Evolutionary conservation across 2,888 invertebrate genomes (phyloP), one percentile per base, ranked within the genome.

Genomic region (Plagiodera versicolora): DNA sequence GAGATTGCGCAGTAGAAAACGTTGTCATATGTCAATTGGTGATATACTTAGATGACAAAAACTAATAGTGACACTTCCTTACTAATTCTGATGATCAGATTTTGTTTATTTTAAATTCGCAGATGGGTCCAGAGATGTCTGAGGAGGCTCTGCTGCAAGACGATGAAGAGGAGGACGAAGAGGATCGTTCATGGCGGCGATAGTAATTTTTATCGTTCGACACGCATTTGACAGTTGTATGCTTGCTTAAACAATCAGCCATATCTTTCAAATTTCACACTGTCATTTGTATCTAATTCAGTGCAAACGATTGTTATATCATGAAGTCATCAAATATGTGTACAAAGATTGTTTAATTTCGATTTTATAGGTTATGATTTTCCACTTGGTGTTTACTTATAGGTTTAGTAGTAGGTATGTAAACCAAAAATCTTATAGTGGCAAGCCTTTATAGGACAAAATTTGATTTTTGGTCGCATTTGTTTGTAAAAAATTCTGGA

Each of bases 141-240:
- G 87, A 88, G 68, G 87, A 91, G 73, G 81, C 89, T 56, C 84
- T 91, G 17, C 84, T 94, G 10, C 90, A 90, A 71, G 90, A 89
- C 71, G 89, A 89, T 70, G 91, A 95, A 74, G 94, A 95, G 64
- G 95, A 95, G 52, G 94, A 95, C 47, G 92, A 93, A 11, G 90
- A 91, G 78, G 90, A 92, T 71, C 85, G 95, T 67, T 92, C 94
- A 20, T 95, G 95, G 95, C 84, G 95, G 67, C 94, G 94, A 90
- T 94, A 86, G 90, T 75, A 54, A 19, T 47, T 47, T 46, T 53
- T 52, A 9, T 24, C 28, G 17, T 44, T 5, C 44, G 10, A 10
- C n/a, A 52, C 14, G 18, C 51, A 45, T 20, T 56, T 57, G 56
- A 39, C 56, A 48, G 54, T 8, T 44, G 39, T 48, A n/a, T 44